Conservation (phyloP, 2,113 vertebrate genomes). For the Leucoraja erinaceus region DNA sequence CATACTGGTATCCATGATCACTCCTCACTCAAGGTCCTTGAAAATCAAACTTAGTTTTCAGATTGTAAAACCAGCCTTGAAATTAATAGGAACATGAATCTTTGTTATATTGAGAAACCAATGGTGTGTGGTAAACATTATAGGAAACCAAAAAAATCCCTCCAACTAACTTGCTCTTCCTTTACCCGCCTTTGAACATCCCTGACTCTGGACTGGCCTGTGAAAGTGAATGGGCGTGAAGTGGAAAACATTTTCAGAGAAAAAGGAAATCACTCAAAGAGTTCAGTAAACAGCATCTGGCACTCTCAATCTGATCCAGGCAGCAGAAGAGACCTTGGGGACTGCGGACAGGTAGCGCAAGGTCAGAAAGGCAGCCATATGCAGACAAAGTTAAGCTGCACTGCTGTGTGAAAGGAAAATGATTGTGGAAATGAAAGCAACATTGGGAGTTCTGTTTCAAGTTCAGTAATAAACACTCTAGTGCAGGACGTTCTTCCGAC, state of each 20-base stretch:
- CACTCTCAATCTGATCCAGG: background rate
- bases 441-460: conserved; percentile 3
- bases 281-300: background rate
- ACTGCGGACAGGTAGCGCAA: conserved; percentile 4
- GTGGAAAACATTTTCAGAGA: background rate
- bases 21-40: background rate
- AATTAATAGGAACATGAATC: background rate
- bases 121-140: background rate
- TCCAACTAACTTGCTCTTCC: background rate
- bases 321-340: background rate
- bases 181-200: background rate
- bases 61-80: background rate
- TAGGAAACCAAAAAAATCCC: background rate
- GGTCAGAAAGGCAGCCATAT: conserved; percentile 5
- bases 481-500: background rate
- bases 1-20: background rate
- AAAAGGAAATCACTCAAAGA: background rate
- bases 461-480: background rate
- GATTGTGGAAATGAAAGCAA: background rate
- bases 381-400: background rate
- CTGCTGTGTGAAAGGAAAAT: conserved; percentile 27
- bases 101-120: background rate
- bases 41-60: background rate
- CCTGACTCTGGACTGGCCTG: background rate
- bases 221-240: background rate